Evolutionary conservation across 2,888 invertebrate species (phyloP).

Genomic region (Dynastes tityus): DNA sequence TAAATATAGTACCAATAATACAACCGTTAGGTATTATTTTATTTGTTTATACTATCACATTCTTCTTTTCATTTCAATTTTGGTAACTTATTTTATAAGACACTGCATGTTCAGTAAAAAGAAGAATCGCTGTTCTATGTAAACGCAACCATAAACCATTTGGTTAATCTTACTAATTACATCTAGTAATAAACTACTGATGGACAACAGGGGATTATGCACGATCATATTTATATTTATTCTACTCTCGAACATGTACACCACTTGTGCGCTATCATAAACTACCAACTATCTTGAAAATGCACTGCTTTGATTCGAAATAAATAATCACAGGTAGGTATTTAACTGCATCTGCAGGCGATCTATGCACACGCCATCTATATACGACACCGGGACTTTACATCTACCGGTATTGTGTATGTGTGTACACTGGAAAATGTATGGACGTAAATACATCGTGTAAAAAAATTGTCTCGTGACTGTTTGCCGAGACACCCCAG

Average conservation of each 20-base stretch:
- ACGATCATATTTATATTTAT: too few species aligned
- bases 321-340: slow-evolving; percentile 13
- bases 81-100: too few species aligned
- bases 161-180: too few species aligned
- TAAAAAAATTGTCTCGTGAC: slow-evolving; percentile 49
- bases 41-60: too few species aligned
- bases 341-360: slow-evolving; percentile 34
- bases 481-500: slow-evolving; percentile 41
- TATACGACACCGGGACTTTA: slow-evolving; percentile 27
- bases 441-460: slow-evolving; percentile 5
- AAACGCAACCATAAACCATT: too few species aligned
- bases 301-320: slow-evolving; percentile 21
- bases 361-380: slow-evolving; percentile 9
- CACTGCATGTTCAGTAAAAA: too few species aligned
- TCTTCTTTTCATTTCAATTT: too few species aligned
- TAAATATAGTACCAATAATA: too few species aligned
- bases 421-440: neutral
- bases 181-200: too few species aligned
- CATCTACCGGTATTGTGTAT: neutral
- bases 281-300: slow-evolving; percentile 4
- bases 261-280: neutral
- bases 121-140: too few species aligned
- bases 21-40: too few species aligned
- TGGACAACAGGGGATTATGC: too few species aligned
- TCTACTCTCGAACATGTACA: neutral